Evolutionary conservation across 2,888 invertebrate species (phyloP).

Genomic region (Caenorhabditis uteleia): DNA sequence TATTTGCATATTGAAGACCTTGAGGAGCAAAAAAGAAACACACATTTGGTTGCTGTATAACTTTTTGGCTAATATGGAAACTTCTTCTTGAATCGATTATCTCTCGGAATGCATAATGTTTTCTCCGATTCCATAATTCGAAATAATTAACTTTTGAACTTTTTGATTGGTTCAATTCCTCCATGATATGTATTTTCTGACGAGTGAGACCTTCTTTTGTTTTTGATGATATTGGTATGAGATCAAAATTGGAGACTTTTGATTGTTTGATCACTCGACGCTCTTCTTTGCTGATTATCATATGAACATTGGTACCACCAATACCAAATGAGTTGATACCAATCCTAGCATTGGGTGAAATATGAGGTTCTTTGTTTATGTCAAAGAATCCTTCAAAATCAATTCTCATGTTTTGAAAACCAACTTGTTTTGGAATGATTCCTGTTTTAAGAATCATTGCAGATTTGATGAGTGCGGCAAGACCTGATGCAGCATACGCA

Average conservation of each 20-base stretch:
- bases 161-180: no score
- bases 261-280: background rate
- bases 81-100: no score
- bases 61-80: background rate
- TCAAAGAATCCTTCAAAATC: slow-evolving; percentile 20
- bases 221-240: slow-evolving; percentile 49
- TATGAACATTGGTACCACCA: slow-evolving; percentile 66
- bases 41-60: slow-evolving; percentile 14
- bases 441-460: slow-evolving; percentile 56
- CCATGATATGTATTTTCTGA: background rate
- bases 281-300: slow-evolving; percentile 22
- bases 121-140: no score
- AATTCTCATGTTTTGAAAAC: slow-evolving; percentile 35
- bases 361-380: background rate
- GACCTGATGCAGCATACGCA: slow-evolving; percentile 62
- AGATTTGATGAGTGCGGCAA: slow-evolving; percentile 56
- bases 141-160: no score
- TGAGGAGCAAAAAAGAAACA: slow-evolving; percentile 64
- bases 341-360: slow-evolving; percentile 12
- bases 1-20: slow-evolving; percentile 57
- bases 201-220: slow-evolving; percentile 7
- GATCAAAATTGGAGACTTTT: background rate
- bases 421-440: slow-evolving; percentile 56
- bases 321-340: slow-evolving; percentile 63
- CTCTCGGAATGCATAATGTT: no score